A percentile compares a stretch with the other conserved stretches of the same genome.
phyloP scores from a whole-genome alignment of 2,113 vertebrate species.

The Macquaria australasica region DNA sequence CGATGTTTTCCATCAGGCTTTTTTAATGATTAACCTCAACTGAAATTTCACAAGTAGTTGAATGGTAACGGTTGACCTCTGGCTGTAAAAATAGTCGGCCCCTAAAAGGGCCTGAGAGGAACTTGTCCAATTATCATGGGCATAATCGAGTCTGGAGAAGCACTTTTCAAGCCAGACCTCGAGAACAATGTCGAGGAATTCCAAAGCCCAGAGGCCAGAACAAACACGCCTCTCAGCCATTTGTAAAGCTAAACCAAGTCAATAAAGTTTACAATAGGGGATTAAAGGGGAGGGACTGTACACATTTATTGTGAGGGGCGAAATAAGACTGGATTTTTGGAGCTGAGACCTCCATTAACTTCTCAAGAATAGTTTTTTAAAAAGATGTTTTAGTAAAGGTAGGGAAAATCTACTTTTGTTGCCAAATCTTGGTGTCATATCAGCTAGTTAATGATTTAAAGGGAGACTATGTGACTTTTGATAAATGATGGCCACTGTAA shows the following conservation, averaged over 20 bases:
- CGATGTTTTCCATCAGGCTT: slow-evolving; percentile 24
- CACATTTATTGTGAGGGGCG: slow-evolving; percentile 27
- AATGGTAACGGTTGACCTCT: slow-evolving; percentile 36
- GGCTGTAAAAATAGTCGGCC: slow-evolving; percentile 38
- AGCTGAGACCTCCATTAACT: slow-evolving; percentile 1
- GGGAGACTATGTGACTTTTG: neutral
- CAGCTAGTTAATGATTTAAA: neutral
- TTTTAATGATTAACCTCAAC: slow-evolving; percentile 26
- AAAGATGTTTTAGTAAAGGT: neutral
- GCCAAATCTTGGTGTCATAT: neutral
- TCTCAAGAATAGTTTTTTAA: slow-evolving; percentile 13
- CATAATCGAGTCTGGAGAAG: slow-evolving; percentile 45
- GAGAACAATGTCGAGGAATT: slow-evolving; percentile 50
- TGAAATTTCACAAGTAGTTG: slow-evolving; percentile 25
- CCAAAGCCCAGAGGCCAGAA: slow-evolving; percentile 56
- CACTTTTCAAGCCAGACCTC: slow-evolving; percentile 37
- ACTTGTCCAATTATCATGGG: slow-evolving; percentile 47
- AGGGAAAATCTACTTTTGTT: neutral
- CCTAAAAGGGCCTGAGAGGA: slow-evolving; percentile 31
- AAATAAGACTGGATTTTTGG: slow-evolving; percentile 2
- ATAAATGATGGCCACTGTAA: neutral
- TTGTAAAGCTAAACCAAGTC: slow-evolving; percentile 49
- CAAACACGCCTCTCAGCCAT: slow-evolving; percentile 50
- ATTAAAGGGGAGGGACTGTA: slow-evolving; percentile 43
- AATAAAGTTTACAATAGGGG: slow-evolving; percentile 63